Percentiles rank a stretch among this genome's conserved stretches.
phyloP scores from a whole-genome alignment of 2,797 vertebrate species.

The Thamnophis elegans region DNA sequence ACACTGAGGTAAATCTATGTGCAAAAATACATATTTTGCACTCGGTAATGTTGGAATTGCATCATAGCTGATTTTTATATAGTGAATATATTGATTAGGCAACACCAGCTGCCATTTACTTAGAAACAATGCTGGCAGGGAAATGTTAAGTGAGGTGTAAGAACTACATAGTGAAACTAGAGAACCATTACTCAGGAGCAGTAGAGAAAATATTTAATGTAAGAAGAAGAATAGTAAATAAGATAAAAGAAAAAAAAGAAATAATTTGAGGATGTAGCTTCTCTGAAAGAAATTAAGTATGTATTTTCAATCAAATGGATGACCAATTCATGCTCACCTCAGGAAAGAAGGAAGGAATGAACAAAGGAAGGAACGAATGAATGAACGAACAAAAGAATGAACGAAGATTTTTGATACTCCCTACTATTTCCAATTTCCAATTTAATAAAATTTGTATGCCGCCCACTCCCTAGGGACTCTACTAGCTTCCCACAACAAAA shows the following conservation, averaged over 20 bases:
- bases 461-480: too few species aligned
- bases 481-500: not conserved
- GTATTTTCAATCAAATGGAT: not conserved
- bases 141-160: not conserved
- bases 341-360: too few species aligned
- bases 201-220: not conserved
- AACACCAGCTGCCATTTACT: not conserved
- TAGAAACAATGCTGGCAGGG: not conserved
- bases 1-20: not conserved
- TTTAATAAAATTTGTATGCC: too few species aligned
- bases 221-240: not conserved
- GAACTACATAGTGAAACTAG: not conserved
- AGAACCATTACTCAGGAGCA: not conserved
- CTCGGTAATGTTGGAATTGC: not conserved
- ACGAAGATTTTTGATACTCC: not conserved
- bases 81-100: constrained; percentile 8
- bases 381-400: too few species aligned
- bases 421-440: too few species aligned
- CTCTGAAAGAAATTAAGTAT: not conserved
- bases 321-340: not conserved
- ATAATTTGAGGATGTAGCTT: not conserved
- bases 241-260: too few species aligned
- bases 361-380: not conserved
- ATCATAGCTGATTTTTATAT: not conserved
- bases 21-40: not conserved